These are phyloP conservation scores for Tetrapedia diversipes DNA, from an alignment of 2,888 invertebrate genomes.

Conservation along the genomic window DNA sequence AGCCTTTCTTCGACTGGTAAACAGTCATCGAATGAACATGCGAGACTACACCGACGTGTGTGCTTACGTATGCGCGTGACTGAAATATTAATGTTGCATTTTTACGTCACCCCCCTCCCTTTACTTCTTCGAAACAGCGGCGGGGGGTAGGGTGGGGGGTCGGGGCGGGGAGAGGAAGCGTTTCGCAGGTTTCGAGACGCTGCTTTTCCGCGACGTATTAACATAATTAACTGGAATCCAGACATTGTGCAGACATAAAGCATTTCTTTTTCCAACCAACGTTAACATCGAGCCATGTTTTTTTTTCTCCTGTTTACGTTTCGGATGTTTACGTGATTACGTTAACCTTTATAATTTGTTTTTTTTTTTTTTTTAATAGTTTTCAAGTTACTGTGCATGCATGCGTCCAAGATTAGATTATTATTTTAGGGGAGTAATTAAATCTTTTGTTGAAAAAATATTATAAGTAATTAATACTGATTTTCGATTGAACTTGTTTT, in stretches of 20 bases:
- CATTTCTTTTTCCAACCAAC: constrained; percentile 5
- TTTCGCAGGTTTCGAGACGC: constrained; percentile 26
- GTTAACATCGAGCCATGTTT: neutral
- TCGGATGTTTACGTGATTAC: neutral
- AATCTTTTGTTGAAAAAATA: too few species aligned
- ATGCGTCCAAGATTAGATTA: neutral
- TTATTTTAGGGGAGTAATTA: neutral
- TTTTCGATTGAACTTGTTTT: too few species aligned
- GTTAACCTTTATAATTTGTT: too few species aligned
- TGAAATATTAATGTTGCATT: constrained; percentile 54
- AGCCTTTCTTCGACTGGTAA: constrained; percentile 73
- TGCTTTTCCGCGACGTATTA: constrained; percentile 48
- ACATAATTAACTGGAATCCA: constrained; percentile 57
- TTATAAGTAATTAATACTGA: too few species aligned
- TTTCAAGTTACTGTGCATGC: too few species aligned
- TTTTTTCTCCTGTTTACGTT: too few species aligned
- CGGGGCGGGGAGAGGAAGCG: neutral
- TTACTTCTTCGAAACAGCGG: neutral
- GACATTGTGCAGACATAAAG: constrained; percentile 38
- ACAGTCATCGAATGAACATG: constrained; percentile 71
- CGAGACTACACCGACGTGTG: constrained; percentile 43
- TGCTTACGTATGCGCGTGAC: constrained; percentile 49
- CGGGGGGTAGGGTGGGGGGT: neutral
- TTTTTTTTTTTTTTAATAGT: neutral
- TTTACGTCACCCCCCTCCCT: constrained; percentile 28